phyloP scores from a whole-genome alignment of 2,888 invertebrate species.

The Drosophila sordidula region DNA sequence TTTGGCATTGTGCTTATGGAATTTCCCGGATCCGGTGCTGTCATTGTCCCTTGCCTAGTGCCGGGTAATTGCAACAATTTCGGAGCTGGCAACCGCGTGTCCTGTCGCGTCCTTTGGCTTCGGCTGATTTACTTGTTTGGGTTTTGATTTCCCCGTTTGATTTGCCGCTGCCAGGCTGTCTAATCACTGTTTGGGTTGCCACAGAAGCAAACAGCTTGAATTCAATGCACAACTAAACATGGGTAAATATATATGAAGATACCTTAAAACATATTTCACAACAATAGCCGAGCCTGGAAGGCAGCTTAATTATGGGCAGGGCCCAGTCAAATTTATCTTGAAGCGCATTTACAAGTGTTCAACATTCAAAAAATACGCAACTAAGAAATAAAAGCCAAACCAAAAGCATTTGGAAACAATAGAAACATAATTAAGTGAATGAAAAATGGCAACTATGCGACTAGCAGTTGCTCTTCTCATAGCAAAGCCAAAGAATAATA shows the following conservation, averaged over 20 bases:
- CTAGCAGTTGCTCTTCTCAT: constrained; percentile 10
- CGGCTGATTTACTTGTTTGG: constrained; percentile 64
- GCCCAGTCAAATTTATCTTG: constrained; percentile 10
- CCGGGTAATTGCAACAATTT: constrained; percentile 78
- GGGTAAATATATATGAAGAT: constrained; percentile 1
- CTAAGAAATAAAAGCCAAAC: constrained; percentile 44
- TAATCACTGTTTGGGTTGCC: constrained; percentile 56
- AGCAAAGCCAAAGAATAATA: too few species aligned
- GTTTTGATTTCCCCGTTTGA: constrained; percentile 61
- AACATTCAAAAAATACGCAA: constrained; percentile 42
- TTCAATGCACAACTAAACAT: constrained; percentile 32
- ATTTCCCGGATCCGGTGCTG: constrained; percentile 52
- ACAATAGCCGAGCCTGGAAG: constrained; percentile 22
- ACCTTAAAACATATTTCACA: constrained; percentile 16
- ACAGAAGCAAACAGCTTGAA: constrained; percentile 18
- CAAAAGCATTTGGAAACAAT: constrained; percentile 53
- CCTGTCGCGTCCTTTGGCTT: constrained; percentile 21
- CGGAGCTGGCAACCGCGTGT: constrained; percentile 23
- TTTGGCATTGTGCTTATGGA: constrained; percentile 76
- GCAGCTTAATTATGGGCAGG: constrained; percentile 69
- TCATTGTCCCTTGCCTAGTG: constrained; percentile 52
- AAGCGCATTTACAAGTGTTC: constrained; percentile 53
- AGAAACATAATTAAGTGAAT: constrained; percentile 15
- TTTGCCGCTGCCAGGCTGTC: constrained; percentile 24
- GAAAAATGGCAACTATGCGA: neutral